A percentile compares a stretch with the other conserved stretches of the same genome.
Evolutionary conservation across 2,888 invertebrate species (phyloP).

Genomic region (Bhutanitis thaidina): DNA sequence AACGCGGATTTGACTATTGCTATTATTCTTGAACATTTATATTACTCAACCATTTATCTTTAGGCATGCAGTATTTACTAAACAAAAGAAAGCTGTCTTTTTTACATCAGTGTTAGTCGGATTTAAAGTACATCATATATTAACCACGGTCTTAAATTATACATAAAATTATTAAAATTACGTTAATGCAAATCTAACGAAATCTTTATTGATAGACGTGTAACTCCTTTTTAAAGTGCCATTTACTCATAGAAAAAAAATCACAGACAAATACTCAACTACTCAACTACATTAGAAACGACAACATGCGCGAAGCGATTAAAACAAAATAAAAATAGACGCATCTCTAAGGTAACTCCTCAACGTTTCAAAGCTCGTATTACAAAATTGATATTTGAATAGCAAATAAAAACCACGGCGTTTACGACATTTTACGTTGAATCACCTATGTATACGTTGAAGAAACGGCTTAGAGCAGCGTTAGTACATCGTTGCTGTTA

Average conservation of each 20-base stretch:
- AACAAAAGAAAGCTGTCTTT: no score
- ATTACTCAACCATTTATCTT: no score
- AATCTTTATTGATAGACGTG: no score
- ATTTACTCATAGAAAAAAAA: background rate
- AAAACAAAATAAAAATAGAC: conserved; percentile 9
- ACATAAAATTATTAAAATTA: no score
- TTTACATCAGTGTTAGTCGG: no score
- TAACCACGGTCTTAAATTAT: no score
- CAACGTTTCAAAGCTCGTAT: conserved; percentile 15
- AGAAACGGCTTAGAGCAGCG: conserved; percentile 16
- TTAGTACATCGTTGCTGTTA: conserved; percentile 7
- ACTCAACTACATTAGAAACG: background rate
- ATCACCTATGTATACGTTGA: conserved; percentile 18
- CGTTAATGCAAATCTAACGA: no score
- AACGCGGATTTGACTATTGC: no score
- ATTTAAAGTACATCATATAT: no score
- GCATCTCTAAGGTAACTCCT: conserved; percentile 18
- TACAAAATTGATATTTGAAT: conserved; percentile 5
- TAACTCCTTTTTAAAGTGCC: no score
- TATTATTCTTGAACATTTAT: no score
- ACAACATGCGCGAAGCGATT: conserved; percentile 16
- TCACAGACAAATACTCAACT: background rate
- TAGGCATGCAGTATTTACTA: no score
- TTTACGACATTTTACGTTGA: conserved; percentile 5
- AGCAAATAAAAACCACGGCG: conserved; percentile 15